Base-by-base conservation (phyloP, 2,797 vertebrate species). In the Argyrosomus regius region DNA sequence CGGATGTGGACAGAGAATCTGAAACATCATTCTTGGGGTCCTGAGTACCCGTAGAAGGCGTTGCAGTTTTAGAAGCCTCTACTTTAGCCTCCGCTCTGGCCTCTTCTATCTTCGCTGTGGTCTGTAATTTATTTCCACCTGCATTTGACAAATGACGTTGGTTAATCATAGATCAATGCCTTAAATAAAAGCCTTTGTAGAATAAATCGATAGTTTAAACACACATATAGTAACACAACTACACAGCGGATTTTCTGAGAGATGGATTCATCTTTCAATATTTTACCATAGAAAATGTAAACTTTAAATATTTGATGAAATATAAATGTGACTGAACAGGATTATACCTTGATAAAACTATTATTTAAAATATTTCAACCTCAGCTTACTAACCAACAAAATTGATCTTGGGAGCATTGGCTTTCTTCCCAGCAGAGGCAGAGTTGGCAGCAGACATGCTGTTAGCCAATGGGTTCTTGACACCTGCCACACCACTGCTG, bases 51-150 rank as follows among this genome's bases (percentile, higher is more conserved):
- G 86, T 56, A 1, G 90, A 84, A 1, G 89, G 64, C 0, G 72
- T 64, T 0, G 66, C 60, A 1, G 92, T 89, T 78, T 96, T 96
- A 1, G 91, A 63, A 2, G 72, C 24, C 11, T 96, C 94, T 1
- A 22, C 90, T 94, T 97, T 98, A 76, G 94, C 87, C 64, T 95
- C 94, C 0, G 31, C 88, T 93, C 97, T 97, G 61, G 94, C 79
- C 68, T 99, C 98, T 0, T 99, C 98, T 50, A 92, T 74, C 91
- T 97, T 98, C 57, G 89, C 95, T 41, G 98, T 98, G 52, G 97
- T 98, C 89, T 99, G 98, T 39, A 99, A 92, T 74, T 98, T 99
- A 94, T 96, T 99, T 58, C 98, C 98, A 85, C 97, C 98, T 99
- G 93, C 41, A 59, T 49, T 24, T 0, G 0, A 72, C 22, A 76